Base-by-base conservation (phyloP, 2,888 invertebrate genomes). In the Actias luna region DNA sequence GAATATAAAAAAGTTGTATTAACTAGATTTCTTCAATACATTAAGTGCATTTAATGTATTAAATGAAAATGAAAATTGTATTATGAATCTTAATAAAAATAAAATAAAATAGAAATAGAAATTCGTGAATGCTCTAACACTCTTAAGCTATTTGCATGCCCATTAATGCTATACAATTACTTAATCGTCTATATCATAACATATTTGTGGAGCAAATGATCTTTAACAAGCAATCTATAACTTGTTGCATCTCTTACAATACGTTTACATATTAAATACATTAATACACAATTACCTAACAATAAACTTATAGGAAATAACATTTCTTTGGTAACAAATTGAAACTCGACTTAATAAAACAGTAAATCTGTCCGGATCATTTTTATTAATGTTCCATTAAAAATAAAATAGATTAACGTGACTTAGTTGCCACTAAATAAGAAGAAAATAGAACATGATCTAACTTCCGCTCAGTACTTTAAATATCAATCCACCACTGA, bases 1-100 rank as follows among this genome's bases (percentile, higher is more conserved):
- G 73, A 84, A 78, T 74, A 74, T 75, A 73, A 78, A 68, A 65
- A 8, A 16, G 4, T 55, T 55, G 14, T 55, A 12, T 50, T 50
- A 12, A 25, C 25, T 50, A 22, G 25, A 42, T 42, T 42, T 18
- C n/a, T 18, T 42, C 18, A 18, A 8, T 18, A 18, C 8, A 42
- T 42, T 42, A 42, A n/a, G 12, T 33, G 36, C 16, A 39, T 16
- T 16, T n/a, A n/a, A 25, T 50, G 22, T 1, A 22, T 50, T 50
- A 29, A 55, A 55, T 55, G 27, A 14, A 7, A 29, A 55, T 50
- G 42, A 50, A 50, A 50, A 50, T 2, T 22, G 14, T 3, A 4
- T 12, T 25, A 25, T 22, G 2, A 50, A 25, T 50, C 12, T 25
- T 25, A 22, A 50, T 50, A 50, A 22, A 50, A 12, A 25, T 8